These are phyloP conservation scores for Erpetoichthys calabaricus DNA, from an alignment of 2,797 vertebrate species.

Conservation along the genomic window DNA sequence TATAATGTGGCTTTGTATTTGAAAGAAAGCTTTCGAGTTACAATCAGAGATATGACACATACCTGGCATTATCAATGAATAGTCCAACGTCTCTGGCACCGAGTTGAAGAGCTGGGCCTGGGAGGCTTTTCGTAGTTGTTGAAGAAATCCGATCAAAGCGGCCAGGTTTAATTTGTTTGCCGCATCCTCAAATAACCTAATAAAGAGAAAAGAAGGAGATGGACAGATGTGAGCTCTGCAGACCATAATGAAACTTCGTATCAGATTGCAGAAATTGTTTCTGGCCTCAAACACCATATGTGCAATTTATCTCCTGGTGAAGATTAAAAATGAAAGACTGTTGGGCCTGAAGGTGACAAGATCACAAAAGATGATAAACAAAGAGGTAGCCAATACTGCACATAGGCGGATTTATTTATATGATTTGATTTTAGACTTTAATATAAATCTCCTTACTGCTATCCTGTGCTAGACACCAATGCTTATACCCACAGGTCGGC, in stretches of 20 bases:
- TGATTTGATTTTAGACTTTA: too few relatives aligned
- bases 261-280: too few relatives aligned
- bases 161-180: conserved; percentile 76
- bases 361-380: too few relatives aligned
- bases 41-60: conserved; percentile 2
- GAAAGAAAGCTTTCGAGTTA: background rate
- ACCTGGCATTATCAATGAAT: conserved; percentile 89
- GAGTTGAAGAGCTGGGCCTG: conserved; percentile 88
- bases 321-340: background rate
- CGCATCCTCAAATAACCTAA: conserved; percentile 86
- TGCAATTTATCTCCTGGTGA: background rate
- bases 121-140: conserved; percentile 85
- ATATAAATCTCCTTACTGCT: too few relatives aligned
- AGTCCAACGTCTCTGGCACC: conserved; percentile 75
- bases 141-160: conserved; percentile 74
- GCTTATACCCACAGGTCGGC: too few relatives aligned
- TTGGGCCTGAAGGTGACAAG: background rate
- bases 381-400: too few relatives aligned
- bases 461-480: too few relatives aligned
- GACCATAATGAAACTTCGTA: too few relatives aligned
- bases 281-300: too few relatives aligned
- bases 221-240: background rate
- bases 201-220: background rate
- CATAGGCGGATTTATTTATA: too few relatives aligned
- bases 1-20: background rate